phyloP scores from a whole-genome alignment of 2,113 vertebrate genomes.

The Chaenogobius annularis region DNA sequence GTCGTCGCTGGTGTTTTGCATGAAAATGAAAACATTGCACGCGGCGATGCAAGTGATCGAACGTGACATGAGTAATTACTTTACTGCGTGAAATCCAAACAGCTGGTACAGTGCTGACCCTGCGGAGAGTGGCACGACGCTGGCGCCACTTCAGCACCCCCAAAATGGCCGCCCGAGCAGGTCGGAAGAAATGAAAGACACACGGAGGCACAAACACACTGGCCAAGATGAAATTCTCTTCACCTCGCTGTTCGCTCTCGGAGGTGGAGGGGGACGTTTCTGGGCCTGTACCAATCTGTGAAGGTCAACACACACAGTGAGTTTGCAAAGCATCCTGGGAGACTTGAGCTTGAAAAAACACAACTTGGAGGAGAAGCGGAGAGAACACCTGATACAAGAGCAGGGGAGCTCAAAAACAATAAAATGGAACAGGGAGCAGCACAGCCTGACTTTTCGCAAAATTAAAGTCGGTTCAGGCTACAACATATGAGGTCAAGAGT shows the following conservation, averaged over 20 bases:
- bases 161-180: conserved; percentile 32
- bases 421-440: conserved; percentile 57
- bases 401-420: conserved; percentile 35
- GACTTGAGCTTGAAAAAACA: conserved; percentile 62
- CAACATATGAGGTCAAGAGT: neutral
- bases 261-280: conserved; percentile 42
- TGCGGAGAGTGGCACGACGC: conserved; percentile 55
- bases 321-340: conserved; percentile 61
- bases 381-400: conserved; percentile 74
- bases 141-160: conserved; percentile 57
- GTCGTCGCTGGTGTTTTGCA: conserved; percentile 22
- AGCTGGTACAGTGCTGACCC: conserved; percentile 57
- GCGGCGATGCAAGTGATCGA: conserved; percentile 42
- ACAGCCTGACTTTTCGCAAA: conserved; percentile 8
- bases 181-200: conserved; percentile 40
- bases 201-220: conserved; percentile 8
- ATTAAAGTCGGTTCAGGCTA: neutral
- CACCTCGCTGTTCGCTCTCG: conserved; percentile 37
- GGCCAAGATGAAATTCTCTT: conserved; percentile 4
- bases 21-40: conserved; percentile 40
- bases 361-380: conserved; percentile 73
- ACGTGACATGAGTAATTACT: conserved; percentile 57
- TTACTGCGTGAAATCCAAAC: conserved; percentile 49
- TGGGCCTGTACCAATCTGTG: conserved; percentile 65
- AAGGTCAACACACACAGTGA: conserved; percentile 70